A percentile compares a stretch with the other conserved stretches of the same genome.
These are phyloP conservation scores for Parthenolecanium corni DNA, from an alignment of 2,888 invertebrate species.

Conservation along the genomic window DNA sequence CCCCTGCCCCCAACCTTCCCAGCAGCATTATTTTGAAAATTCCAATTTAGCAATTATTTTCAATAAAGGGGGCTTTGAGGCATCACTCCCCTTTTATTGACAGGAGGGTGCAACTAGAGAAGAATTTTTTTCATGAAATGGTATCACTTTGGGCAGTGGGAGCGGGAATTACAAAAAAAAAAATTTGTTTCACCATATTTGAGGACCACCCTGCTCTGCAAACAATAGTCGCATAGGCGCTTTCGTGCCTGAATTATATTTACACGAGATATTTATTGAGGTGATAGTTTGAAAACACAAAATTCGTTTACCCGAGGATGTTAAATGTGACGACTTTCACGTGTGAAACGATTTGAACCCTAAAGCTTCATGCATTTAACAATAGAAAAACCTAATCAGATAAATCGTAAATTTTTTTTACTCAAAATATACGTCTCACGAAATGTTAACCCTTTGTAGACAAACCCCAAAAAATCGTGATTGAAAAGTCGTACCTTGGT, in stretches of 20 bases:
- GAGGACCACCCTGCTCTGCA: neutral
- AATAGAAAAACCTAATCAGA: conserved; percentile 4
- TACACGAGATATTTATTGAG: neutral
- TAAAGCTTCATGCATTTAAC: neutral
- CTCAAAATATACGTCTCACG: conserved; percentile 19
- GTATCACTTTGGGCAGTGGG: no score
- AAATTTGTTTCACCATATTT: conserved; percentile 9
- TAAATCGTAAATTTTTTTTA: conserved; percentile 21
- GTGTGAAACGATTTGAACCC: conserved; percentile 17
- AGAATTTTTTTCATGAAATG: no score
- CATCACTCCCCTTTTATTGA: neutral
- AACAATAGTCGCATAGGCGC: neutral
- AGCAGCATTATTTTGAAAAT: no score
- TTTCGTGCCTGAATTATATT: conserved; percentile 8
- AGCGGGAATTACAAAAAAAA: neutral
- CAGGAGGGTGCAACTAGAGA: no score
- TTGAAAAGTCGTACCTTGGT: conserved; percentile 23
- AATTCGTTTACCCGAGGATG: conserved; percentile 1
- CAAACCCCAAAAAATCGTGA: conserved; percentile 8
- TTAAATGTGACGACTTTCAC: conserved; percentile 15
- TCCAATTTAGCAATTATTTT: no score
- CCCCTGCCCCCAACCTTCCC: no score
- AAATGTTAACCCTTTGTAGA: neutral
- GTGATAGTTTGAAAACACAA: neutral
- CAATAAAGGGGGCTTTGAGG: no score